Base-by-base conservation (phyloP, 1,140 invertebrate genomes). In the Cataglyphis hispanica region DNA sequence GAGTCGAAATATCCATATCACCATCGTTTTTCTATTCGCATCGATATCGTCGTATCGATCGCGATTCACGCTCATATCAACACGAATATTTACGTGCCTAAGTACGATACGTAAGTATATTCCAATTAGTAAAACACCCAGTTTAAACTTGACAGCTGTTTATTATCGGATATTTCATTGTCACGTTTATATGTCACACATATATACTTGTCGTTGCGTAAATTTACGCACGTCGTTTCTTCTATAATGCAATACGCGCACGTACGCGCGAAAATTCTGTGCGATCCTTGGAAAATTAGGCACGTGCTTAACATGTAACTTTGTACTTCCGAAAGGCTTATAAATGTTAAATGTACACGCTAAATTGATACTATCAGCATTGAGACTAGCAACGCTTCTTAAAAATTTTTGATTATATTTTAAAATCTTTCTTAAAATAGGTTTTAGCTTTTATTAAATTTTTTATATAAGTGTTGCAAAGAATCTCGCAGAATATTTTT, bases 1-100 rank as follows among this genome's bases (percentile, higher is more conserved):
- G n/a, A 69, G 40, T 67, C 81, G 40, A 89, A 90, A 87, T 78
- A 87, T 86, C 56, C 83, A 87, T 86, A 67, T 90, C 40, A 61
- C 19, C n/a, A 56, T 40, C 56, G 56, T 53, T 69, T 67, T 34
- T 50, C 27, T 78, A 66, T 50, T 7, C 13, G 2, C 10, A 43
- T 43, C 58, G 19, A 58, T 37, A 25, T 27, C 37, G 40, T 66
- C 2, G 43, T 27, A 50, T 78, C 61, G 60, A 78, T 67, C 31
- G 27, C 22, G 76, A 80, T 80, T 31, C 19, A 37, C 6, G 5
- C 19, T 34, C 16, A 5, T 61, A 22, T 1, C 19, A 11, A 27
- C 16, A 43, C 37, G 16, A 77, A 43, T 31, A 31, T 77, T 43
- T 31, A 77, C 25, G 16, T 46, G 16, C 25, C 1, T n/a, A 43